Percentiles rank a stretch among this genome's conserved stretches.
These are phyloP conservation scores for Oligia fasciuncula DNA, from an alignment of 2,888 invertebrate species.

Conservation along the genomic window DNA sequence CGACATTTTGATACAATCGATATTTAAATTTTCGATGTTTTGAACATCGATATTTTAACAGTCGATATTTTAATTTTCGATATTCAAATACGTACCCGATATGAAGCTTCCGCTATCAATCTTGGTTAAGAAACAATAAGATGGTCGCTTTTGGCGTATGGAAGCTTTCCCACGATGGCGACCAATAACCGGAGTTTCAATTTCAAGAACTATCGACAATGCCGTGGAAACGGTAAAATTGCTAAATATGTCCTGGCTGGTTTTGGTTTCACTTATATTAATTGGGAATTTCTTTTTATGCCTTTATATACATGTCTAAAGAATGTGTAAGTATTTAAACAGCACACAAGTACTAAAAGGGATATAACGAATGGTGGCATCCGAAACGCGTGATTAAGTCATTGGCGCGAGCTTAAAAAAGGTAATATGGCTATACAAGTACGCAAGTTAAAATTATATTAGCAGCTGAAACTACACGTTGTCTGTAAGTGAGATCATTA, in stretches of 20 bases:
- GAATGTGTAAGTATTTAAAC: conserved; percentile 17
- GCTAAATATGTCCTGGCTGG: background rate
- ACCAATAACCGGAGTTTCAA: conserved; percentile 8
- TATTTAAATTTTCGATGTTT: too few relatives aligned
- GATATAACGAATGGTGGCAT: conserved; percentile 51
- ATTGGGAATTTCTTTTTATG: conserved; percentile 28
- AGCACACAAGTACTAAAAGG: conserved; percentile 19
- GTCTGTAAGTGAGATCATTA: conserved; percentile 67
- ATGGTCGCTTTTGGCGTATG: conserved; percentile 67
- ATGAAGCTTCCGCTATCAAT: conserved; percentile 86
- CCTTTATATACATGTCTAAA: background rate
- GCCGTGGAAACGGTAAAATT: background rate
- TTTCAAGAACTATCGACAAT: conserved; percentile 10
- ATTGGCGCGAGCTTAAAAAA: conserved; percentile 55
- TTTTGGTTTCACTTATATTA: conserved; percentile 16
- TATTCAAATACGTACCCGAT: too few relatives aligned
- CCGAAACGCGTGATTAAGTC: conserved; percentile 60
- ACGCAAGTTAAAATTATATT: conserved; percentile 64
- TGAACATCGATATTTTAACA: too few relatives aligned
- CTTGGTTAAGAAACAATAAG: conserved; percentile 80
- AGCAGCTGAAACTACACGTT: conserved; percentile 63
- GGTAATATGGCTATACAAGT: conserved; percentile 53
- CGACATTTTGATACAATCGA: too few relatives aligned
- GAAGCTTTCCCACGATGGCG: conserved; percentile 75
- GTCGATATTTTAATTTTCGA: too few relatives aligned